Base-by-base conservation (phyloP, 1,140 invertebrate genomes). In the Drosophila subpulchrella region DNA sequence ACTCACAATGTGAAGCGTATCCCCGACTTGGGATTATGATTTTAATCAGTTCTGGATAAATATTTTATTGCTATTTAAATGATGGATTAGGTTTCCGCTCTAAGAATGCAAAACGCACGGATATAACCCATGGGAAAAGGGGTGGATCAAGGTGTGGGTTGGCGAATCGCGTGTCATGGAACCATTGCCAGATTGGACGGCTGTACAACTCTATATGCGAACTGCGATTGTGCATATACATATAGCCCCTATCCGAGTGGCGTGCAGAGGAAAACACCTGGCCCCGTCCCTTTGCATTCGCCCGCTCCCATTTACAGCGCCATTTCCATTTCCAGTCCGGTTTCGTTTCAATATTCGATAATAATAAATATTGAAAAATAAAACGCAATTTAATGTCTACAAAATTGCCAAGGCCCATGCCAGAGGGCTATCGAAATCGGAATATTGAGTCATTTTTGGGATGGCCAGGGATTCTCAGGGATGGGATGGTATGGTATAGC, bases 291-390 rank as follows among this genome's bases (percentile, higher is more conserved):
- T 44, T 75, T 81, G 74, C 62, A 76, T 47, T 48, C 54, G 65
- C 34, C 34, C 73, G 55, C 46, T 68, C 50, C 51, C 61, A 53
- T 58, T 75, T 42, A 48, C 54, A 55, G 44, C 41, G 56, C 65
- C 65, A 71, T 60, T 70, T 66, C 71, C 68, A 85, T 78, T 70
- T 73, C 41, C 60, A 42, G 58, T 61, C 58, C n/a, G 11, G 46
- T 61, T 80, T 81, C 70, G 62, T 76, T 83, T 72, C 75, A 76
- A 83, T 88, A 83, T 83, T 78, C 81, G 75, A 89, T 84, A 89
- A 80, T 89, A 89, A 79, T 75, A 86, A 89, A 82, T 88, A 83
- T 88, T 82, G 83, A 80, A 86, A 89, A 89, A 77, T 77, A 84
- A 86, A 89, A 86, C 82, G 82, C 79, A 86, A 86, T 86, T 86